A percentile compares a stretch with the other conserved stretches of the same genome.
Conservation (phyloP, 2,113 vertebrate genomes). For the Acinonyx jubatus region DNA sequence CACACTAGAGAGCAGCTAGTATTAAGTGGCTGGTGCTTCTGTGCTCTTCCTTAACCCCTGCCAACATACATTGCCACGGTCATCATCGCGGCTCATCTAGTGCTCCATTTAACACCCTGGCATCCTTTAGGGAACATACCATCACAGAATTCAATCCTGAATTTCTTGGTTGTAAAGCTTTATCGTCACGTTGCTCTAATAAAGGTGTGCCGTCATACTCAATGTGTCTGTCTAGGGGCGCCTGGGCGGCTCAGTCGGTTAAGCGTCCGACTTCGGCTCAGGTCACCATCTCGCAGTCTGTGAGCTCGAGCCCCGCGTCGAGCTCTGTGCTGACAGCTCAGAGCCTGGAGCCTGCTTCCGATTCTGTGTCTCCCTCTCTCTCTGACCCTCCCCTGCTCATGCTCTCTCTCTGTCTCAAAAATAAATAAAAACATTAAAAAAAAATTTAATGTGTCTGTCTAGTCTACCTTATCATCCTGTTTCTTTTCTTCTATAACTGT, state of each 20-base stretch:
- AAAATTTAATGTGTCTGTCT: too few species aligned
- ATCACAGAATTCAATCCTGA: neutral
- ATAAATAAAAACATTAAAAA: too few species aligned
- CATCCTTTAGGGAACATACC: neutral
- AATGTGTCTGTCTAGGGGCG: too few species aligned
- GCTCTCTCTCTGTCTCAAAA: too few species aligned
- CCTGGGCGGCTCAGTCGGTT: too few species aligned
- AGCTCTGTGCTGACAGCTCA: too few species aligned
- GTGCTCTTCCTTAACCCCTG: neutral
- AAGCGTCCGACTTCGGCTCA: too few species aligned
- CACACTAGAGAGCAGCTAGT: neutral
- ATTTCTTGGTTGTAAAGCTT: neutral
- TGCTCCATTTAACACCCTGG: neutral
- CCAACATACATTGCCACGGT: neutral
- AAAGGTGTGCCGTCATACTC: neutral
- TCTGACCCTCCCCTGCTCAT: too few species aligned
- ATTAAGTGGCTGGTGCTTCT: neutral
- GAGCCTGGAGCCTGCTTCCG: too few species aligned
- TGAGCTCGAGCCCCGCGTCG: too few species aligned
- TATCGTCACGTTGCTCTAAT: neutral
- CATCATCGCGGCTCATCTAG: rapidly evolving
- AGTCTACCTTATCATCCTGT: neutral
- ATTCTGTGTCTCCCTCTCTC: too few species aligned
- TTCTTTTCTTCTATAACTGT: neutral
- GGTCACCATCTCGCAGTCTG: too few species aligned